Base-by-base conservation (phyloP, 2,888 invertebrate genomes). In the Nemoura dubitans region DNA sequence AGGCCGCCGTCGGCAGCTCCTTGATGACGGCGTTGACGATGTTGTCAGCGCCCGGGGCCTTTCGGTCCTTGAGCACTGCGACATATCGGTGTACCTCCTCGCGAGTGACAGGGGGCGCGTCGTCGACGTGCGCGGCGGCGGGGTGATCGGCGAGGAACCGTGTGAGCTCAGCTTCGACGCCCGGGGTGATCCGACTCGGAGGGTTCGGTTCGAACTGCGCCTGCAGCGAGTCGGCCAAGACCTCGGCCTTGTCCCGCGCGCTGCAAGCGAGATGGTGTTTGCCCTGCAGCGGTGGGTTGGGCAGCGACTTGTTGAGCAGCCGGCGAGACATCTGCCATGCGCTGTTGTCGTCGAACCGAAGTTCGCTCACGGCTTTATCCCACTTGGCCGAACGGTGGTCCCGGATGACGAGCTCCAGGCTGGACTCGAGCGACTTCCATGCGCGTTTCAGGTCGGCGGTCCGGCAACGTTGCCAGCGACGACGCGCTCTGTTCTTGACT, bases 291-390 rank as follows among this genome's bases (percentile, higher is more conserved):
- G 80, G 80, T 28, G 80, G 80, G 26, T 80, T 28, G 25, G 80
- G 80, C 14, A 28, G 27, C 16, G 80, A 28, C 80, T 80, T 26
- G 80, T 28, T 26, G n/a, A 28, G 80, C 2, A 80, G 80, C 2
- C 27, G 26, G 27, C 80, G 80, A 16, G 80, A 14, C 80, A 80
- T 89, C 95, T 95, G 0, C 93, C 87, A 86, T 84, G 88, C 76
- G 92, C 88, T 86, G 82, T 87, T 86, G 84, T 89, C 59, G 89
- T 88, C 59, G 87, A 89, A 85, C 89, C 89, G 86, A 89, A 89
- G 14, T 86, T 89, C 14, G 83, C 89, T 26, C 80, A 80, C 80
- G 2, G 80, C 80, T 14, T 26, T 26, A 10, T 80, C 80, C 80
- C 80, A 80, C 10, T 26, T 80, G 26, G n/a, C 80, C 2, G 80